Conservation (phyloP, 2,888 invertebrate species). For the Parochlus steinenii region DNA sequence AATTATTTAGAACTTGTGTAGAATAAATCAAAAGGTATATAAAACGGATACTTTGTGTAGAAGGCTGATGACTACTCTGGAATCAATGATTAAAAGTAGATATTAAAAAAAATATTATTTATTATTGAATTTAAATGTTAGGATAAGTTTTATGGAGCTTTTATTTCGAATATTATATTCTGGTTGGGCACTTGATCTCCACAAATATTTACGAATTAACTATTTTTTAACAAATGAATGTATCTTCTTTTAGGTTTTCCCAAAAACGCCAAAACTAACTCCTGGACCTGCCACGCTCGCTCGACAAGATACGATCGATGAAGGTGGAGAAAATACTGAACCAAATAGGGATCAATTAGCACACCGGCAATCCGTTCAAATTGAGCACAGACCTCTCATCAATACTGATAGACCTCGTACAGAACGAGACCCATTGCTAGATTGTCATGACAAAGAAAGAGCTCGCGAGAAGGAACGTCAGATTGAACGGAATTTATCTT, state of each 20-base stretch:
- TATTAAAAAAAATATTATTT: too few relatives aligned
- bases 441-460: constrained; percentile 27
- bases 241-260: constrained; percentile 42
- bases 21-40: too few relatives aligned
- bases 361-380: constrained; percentile 21
- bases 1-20: background rate
- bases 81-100: too few relatives aligned
- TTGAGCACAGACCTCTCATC: constrained; percentile 22
- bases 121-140: too few relatives aligned
- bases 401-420: constrained; percentile 23
- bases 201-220: too few relatives aligned
- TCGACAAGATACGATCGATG: constrained; percentile 66
- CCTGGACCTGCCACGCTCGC: constrained; percentile 35
- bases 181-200: too few relatives aligned
- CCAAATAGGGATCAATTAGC: constrained; percentile 27
- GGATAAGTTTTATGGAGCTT: too few relatives aligned
- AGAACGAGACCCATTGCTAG: constrained; percentile 35
- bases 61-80: too few relatives aligned
- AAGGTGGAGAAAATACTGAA: constrained; percentile 42
- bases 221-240: too few relatives aligned
- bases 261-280: constrained; percentile 50
- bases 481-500: constrained; percentile 23
- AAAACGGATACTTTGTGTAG: too few relatives aligned
- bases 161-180: too few relatives aligned
- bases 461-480: constrained; percentile 19